Base-by-base conservation (phyloP, 2,888 invertebrate genomes). In the Temnothorax ravouxi region DNA sequence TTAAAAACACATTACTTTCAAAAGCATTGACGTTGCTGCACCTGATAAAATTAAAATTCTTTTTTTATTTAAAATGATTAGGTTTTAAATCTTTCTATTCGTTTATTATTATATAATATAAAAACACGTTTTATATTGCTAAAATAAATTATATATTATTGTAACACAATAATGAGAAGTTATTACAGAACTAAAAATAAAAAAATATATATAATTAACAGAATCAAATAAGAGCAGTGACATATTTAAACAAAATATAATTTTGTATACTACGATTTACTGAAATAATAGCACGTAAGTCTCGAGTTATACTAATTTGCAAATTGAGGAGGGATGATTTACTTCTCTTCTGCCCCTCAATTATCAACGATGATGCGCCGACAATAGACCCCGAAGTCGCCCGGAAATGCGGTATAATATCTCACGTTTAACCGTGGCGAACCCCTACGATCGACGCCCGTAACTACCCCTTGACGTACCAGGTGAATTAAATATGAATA, bases 361-460 rank as follows among this genome's bases (percentile, higher is more conserved):
- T 93, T 93, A 93, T 91, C 88, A 89, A 91, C 88, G 88, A 93
- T 92, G 92, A 92, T 92, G 89, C 84, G 86, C 83, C 66, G 82
- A 88, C 89, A 87, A 90, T 86, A 79, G 77, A 85, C 69, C 76
- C 69, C 76, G 64, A 79, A 86, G 72, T 87, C 86, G 75, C 38
- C 88, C 87, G 89, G 89, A 89, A 91, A 86, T 83, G 67, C 56
- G 84, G 85, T 44, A 79, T 91, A 91, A 90, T 89, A 84, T 85
- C 79, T 77, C 84, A 86, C 88, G 84, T 71, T 89, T 87, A 84
- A 79, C 85, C 87, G 72, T 76, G 59, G 83, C 72, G 75, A 84
- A 82, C 85, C 87, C 87, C 84, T 74, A 67, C 84, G 86, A 88
- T 87, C 83, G 83, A 82, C 84, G 84, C 75, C 67, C 74, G 83